Percentiles rank a stretch among this genome's conserved stretches.
Conservation (phyloP, 2,888 invertebrate species). For the Tachystola acroxantha region DNA sequence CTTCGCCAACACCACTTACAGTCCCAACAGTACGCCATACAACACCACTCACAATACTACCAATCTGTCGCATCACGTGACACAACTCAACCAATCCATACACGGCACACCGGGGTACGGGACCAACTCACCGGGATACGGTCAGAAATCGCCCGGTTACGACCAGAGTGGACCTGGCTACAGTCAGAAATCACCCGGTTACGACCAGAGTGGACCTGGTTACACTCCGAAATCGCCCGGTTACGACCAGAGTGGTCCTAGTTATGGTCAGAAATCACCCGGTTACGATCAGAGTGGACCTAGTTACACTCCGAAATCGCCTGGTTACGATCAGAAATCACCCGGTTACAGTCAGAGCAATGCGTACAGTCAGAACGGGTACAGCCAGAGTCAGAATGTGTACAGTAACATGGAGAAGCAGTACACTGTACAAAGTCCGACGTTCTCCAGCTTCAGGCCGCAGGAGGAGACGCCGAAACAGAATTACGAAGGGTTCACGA, state of each 20-base stretch:
- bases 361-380: constrained; percentile 31
- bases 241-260: constrained; percentile 1
- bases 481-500: constrained; percentile 82
- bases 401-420: constrained; percentile 43
- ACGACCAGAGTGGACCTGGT: background rate
- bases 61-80: constrained; percentile 39
- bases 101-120: constrained; percentile 30
- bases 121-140: constrained; percentile 14
- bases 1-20: constrained; percentile 66
- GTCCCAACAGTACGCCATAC: constrained; percentile 59
- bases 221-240: background rate
- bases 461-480: constrained; percentile 60
- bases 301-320: background rate
- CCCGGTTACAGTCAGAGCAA: constrained; percentile 10
- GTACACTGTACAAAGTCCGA: constrained; percentile 52
- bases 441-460: constrained; percentile 65
- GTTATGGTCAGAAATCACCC: background rate
- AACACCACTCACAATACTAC: constrained; percentile 34
- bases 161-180: constrained; percentile 14
- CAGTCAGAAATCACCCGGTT: constrained; percentile 14
- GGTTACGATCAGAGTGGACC: background rate
- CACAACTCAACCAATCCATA: constrained; percentile 48
- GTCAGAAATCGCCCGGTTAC: constrained; percentile 3
- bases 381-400: constrained; percentile 25
- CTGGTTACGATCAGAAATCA: constrained; percentile 3